A percentile compares a stretch with the other conserved stretches of the same genome.
These are phyloP conservation scores for Alauda arvensis DNA, from an alignment of 2,797 vertebrate genomes.

Conservation along the genomic window DNA sequence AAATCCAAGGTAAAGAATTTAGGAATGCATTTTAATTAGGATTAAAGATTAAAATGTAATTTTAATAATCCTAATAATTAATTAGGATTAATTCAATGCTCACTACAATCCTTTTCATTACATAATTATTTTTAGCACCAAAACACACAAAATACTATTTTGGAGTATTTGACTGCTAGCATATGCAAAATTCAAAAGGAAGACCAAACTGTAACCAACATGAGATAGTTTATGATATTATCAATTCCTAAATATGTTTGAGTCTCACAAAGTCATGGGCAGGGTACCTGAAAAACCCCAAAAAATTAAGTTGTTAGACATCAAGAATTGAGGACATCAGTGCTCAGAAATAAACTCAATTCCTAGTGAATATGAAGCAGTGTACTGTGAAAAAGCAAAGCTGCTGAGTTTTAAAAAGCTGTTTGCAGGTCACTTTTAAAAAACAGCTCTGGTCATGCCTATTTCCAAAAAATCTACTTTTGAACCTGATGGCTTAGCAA, in stretches of 20 bases:
- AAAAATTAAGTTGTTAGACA: not conserved
- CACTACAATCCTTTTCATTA: not conserved
- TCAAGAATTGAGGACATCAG: not conserved
- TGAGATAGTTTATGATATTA: not conserved
- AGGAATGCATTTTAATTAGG: constrained; percentile 35
- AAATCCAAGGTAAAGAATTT: not conserved
- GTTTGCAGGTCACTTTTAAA: constrained; percentile 15
- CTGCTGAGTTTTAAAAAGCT: constrained; percentile 4
- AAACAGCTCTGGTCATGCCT: not conserved
- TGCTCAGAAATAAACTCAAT: not conserved
- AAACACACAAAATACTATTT: not conserved
- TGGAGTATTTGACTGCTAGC: not conserved
- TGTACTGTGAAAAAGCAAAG: not conserved
- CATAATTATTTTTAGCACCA: constrained; percentile 8
- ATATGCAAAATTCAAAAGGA: not conserved
- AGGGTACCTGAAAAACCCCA: not conserved
- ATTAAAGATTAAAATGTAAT: too few relatives aligned
- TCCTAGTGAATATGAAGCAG: not conserved
- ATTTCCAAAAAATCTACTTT: constrained; percentile 33
- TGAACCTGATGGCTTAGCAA: constrained; percentile 44
- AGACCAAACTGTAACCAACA: not conserved
- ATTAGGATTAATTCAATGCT: constrained; percentile 7
- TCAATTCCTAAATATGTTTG: not conserved
- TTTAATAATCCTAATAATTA: too few relatives aligned
- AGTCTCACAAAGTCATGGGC: not conserved